These are phyloP conservation scores for Artemia franciscana DNA, from an alignment of 1,140 invertebrate species.

Conservation along the genomic window DNA sequence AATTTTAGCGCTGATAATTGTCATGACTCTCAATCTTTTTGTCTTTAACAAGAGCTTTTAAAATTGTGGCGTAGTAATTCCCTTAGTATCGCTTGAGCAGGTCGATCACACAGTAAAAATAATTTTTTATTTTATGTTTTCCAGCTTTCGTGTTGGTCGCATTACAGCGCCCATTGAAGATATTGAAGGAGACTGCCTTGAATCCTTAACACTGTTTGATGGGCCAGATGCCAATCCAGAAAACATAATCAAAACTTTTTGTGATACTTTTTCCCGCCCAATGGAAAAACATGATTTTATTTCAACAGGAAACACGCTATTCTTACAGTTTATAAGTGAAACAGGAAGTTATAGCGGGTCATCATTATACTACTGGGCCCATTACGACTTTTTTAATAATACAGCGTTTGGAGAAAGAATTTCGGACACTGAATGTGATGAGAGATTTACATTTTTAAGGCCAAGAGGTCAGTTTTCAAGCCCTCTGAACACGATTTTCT, in stretches of 20 bases:
- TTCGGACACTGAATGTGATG: constrained; percentile 52
- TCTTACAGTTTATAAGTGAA: constrained; percentile 37
- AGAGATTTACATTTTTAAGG: constrained; percentile 46
- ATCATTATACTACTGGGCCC: constrained; percentile 70
- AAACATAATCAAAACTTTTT: constrained; percentile 68
- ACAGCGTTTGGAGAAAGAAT: constrained; percentile 49
- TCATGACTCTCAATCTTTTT: no score
- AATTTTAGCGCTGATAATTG: no score
- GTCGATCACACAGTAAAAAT: no score
- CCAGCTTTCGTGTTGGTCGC: constrained; percentile 59
- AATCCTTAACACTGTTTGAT: constrained; percentile 66
- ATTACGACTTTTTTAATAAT: constrained; percentile 78
- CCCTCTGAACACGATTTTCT: constrained; percentile 58
- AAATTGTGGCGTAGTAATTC: no score
- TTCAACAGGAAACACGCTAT: constrained; percentile 55
- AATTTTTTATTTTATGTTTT: no score
- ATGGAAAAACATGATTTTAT: constrained; percentile 80
- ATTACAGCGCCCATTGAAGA: constrained; percentile 43
- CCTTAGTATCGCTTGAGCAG: no score
- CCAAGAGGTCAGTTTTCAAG: constrained; percentile 40
- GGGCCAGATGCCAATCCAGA: constrained; percentile 59
- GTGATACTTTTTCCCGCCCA: constrained; percentile 67
- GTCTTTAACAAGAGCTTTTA: no score
- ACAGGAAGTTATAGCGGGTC: constrained; percentile 69
- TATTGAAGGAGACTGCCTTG: constrained; percentile 57